Evolutionary conservation across 2,797 vertebrate species (phyloP).

Genomic region (Pelodytes ibericus): DNA sequence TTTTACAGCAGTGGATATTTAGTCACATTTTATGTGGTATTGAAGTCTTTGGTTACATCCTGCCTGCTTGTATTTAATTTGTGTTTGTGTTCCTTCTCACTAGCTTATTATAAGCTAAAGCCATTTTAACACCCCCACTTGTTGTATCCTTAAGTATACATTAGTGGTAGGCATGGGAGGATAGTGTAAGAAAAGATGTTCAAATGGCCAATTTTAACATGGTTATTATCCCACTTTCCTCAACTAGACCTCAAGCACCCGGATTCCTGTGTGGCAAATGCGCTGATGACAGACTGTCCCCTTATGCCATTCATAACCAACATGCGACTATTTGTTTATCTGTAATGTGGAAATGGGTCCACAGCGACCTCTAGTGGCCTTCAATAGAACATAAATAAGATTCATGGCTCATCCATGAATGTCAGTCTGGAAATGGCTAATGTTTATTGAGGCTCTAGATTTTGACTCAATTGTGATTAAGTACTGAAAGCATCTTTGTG

Average conservation of each 20-base stretch:
- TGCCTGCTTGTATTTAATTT: background rate
- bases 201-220: conserved; percentile 22
- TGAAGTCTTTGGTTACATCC: too few relatives aligned
- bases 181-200: conserved; percentile 18
- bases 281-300: conserved; percentile 39
- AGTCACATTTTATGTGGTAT: too few relatives aligned
- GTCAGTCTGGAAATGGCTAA: too few relatives aligned
- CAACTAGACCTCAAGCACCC: conserved; percentile 26
- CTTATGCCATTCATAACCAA: background rate
- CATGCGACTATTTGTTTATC: background rate
- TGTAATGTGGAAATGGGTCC: background rate
- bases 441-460: too few relatives aligned
- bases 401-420: background rate
- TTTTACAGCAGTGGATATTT: too few relatives aligned
- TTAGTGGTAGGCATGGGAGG: conserved; percentile 24
- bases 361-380: conserved; percentile 40
- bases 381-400: background rate
- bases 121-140: conserved; percentile 14
- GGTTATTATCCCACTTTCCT: conserved; percentile 32
- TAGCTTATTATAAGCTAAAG: background rate
- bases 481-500: too few relatives aligned
- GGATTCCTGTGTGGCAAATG: conserved; percentile 33
- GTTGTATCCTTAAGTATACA: conserved; percentile 7
- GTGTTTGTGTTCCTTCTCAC: background rate
- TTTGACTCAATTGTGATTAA: too few relatives aligned